A percentile compares a stretch with the other conserved stretches of the same genome.
phyloP scores from a whole-genome alignment of 92 coral and sea anemone genomes.

The Paramuricea clavata region DNA sequence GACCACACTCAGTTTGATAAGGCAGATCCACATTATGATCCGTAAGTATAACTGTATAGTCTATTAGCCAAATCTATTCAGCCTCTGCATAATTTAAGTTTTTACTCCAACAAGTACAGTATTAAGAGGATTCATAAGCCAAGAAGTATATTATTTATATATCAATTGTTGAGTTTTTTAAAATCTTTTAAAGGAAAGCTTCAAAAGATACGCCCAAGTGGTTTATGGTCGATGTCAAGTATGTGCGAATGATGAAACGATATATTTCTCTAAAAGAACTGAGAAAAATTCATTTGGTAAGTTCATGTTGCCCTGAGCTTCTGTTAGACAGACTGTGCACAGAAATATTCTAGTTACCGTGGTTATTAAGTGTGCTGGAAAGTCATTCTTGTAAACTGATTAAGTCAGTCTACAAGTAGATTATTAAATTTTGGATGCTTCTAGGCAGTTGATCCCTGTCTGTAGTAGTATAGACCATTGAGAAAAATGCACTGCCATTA shows the following conservation, averaged over 20 bases:
- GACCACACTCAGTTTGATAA: conserved; percentile 97
- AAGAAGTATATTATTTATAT: too few relatives aligned
- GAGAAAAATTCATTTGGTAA: conserved; percentile 78
- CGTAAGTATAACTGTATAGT: conserved; percentile 61
- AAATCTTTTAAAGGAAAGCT: conserved; percentile 58
- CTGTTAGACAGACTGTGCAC: too few relatives aligned
- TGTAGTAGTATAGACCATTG: too few relatives aligned
- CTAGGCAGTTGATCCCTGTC: too few relatives aligned
- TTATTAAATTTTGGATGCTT: too few relatives aligned
- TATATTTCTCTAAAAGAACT: conserved; percentile 86
- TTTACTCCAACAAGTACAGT: background rate
- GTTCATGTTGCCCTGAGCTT: too few relatives aligned
- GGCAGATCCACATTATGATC: conserved; percentile 92
- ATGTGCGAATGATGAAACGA: conserved; percentile 91
- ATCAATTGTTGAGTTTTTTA: background rate
- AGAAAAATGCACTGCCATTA: too few relatives aligned
- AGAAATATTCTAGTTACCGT: too few relatives aligned
- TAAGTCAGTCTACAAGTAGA: background rate
- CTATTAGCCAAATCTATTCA: too few relatives aligned
- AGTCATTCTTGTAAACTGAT: background rate
- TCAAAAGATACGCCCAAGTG: conserved; percentile 90
- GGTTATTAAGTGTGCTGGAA: background rate
- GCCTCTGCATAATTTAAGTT: background rate
- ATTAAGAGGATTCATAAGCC: too few relatives aligned
- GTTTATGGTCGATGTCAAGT: conserved; percentile 98